phyloP scores from a whole-genome alignment of 2,113 vertebrate genomes.

The Geothlypis trichas region DNA sequence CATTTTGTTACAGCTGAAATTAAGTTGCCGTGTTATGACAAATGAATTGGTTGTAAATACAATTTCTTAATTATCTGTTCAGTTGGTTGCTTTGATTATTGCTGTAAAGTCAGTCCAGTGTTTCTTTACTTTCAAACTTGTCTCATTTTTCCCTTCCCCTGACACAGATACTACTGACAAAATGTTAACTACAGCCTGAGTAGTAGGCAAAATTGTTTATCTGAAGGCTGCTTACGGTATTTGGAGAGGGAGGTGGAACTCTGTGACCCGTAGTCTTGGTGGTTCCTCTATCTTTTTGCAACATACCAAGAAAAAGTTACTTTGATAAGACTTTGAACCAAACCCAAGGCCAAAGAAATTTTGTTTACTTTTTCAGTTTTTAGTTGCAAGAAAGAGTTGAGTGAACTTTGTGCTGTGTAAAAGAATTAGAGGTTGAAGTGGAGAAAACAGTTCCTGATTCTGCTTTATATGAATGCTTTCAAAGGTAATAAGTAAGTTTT shows the following conservation, averaged over 20 bases:
- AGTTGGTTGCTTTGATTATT: background rate
- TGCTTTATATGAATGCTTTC: background rate
- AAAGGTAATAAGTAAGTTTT: background rate
- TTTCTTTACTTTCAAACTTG: background rate
- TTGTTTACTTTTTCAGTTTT: conserved; percentile 28
- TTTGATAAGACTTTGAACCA: conserved; percentile 26
- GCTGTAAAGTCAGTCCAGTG: background rate
- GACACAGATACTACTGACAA: background rate
- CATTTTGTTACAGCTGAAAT: background rate
- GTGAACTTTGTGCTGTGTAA: background rate
- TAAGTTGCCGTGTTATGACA: background rate
- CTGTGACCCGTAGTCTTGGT: background rate
- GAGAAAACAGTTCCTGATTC: background rate
- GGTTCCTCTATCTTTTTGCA: conserved; percentile 34
- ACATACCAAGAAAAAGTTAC: background rate
- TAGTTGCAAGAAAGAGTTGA: background rate
- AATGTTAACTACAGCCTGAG: background rate
- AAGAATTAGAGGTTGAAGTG: background rate
- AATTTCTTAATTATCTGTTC: background rate
- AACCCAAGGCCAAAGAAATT: background rate
- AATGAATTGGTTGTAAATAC: background rate
- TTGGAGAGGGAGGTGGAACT: background rate
- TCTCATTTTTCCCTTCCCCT: background rate
- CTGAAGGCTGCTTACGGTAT: background rate
- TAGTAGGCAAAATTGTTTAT: conserved; percentile 11